Percentiles rank a stretch among this genome's conserved stretches.
Conservation (phyloP, 2,888 invertebrate species). For the Caradrina clavipalpis region DNA sequence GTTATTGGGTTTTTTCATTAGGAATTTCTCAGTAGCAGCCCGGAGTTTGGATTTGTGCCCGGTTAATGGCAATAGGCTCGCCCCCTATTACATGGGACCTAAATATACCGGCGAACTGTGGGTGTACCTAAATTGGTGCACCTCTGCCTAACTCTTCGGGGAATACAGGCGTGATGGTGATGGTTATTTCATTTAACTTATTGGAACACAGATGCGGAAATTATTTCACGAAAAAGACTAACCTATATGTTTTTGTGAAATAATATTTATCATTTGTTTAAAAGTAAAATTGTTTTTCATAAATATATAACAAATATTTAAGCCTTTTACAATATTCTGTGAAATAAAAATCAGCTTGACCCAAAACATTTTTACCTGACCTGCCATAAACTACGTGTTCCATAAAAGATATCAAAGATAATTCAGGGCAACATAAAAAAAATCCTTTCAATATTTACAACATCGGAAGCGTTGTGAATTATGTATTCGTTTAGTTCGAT, state of each 20-base stretch:
- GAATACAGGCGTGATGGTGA: no score
- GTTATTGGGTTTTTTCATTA: no score
- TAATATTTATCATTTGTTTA: not conserved
- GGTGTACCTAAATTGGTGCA: no score
- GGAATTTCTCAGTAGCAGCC: no score
- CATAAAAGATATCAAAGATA: constrained; percentile 60
- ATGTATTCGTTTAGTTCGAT: constrained; percentile 69
- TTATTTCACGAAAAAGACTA: not conserved
- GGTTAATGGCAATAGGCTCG: no score
- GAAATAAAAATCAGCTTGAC: constrained; percentile 22
- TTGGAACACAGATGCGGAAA: not conserved
- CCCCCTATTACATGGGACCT: no score
- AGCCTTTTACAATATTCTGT: not conserved
- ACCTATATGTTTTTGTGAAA: not conserved
- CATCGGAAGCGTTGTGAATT: constrained; percentile 69
- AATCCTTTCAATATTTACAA: constrained; percentile 72
- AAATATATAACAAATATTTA: not conserved
- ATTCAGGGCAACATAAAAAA: constrained; percentile 59
- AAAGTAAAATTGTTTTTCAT: not conserved
- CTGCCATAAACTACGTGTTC: constrained; percentile 47
- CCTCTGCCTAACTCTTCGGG: no score
- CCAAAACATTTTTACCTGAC: constrained; percentile 37
- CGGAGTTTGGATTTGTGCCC: no score
- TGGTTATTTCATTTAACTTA: not conserved
- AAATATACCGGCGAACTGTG: no score